phyloP scores from a whole-genome alignment of 2,888 invertebrate genomes.

The Pristionchus entomophagus region DNA sequence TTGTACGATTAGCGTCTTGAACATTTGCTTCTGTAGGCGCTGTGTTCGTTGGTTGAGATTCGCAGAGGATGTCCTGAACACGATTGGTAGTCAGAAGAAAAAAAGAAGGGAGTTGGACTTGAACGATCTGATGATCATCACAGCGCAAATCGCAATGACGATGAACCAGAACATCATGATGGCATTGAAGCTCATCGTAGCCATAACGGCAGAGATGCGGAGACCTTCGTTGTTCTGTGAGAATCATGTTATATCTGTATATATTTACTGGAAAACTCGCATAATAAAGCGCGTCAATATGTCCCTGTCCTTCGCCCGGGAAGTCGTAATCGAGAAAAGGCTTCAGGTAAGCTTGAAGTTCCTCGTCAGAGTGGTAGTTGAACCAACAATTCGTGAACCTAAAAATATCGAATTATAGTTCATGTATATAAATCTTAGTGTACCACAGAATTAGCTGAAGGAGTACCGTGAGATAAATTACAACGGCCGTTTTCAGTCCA shows the following conservation, averaged over 20 bases:
- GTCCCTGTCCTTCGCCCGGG: not conserved
- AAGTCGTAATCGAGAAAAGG: slow-evolving; percentile 6
- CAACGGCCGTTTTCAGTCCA: not conserved
- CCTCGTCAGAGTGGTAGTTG: slow-evolving; percentile 16
- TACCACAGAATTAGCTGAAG: not conserved
- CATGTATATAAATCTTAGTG: not conserved
- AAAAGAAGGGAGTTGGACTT: not conserved
- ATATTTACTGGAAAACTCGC: not conserved
- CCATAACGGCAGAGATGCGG: not conserved
- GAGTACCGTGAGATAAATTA: not conserved
- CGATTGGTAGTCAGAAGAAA: not conserved
- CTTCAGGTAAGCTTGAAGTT: not conserved
- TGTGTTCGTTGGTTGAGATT: not conserved
- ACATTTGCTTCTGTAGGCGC: not conserved
- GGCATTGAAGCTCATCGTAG: not conserved
- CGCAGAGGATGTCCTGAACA: not conserved
- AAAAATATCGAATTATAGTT: not conserved
- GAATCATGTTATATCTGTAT: not conserved
- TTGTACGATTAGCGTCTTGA: not conserved
- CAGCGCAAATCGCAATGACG: not conserved
- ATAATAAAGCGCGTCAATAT: slow-evolving; percentile 8
- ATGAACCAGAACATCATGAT: slow-evolving; percentile 17
- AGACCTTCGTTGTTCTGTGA: not conserved
- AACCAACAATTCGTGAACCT: slow-evolving; percentile 12
- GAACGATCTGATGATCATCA: not conserved